Evolutionary conservation across 1,140 invertebrate species (phyloP).

Genomic region (Drosophila dunni): DNA sequence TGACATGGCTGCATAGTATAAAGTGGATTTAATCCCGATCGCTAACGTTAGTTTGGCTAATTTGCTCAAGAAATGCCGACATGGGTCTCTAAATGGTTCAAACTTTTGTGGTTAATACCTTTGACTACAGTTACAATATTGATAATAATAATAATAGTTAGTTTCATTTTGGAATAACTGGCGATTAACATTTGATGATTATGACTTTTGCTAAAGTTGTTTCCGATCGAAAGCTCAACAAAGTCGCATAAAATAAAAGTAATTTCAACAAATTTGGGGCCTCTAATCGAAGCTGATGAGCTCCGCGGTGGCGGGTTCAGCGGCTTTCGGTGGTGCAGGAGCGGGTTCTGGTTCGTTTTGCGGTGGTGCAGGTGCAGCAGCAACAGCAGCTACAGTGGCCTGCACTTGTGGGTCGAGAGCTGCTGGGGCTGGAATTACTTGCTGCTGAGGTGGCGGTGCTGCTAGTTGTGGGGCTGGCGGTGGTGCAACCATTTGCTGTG

Average conservation of each 20-base stretch:
- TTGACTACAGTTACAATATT: conserved; percentile 18
- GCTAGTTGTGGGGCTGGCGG: conserved; percentile 40
- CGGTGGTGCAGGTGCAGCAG: conserved; percentile 79
- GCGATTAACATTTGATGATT: conserved; percentile 3
- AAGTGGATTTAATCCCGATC: conserved; percentile 16
- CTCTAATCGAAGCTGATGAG: conserved; percentile 90
- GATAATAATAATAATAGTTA: conserved; percentile 12
- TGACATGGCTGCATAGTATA: neutral
- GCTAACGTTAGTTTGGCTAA: conserved; percentile 11
- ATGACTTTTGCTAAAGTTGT: neutral
- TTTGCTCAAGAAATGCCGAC: conserved; percentile 4
- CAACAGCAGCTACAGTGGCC: conserved; percentile 65
- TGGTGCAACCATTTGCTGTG: conserved; percentile 60
- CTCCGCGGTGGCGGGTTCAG: conserved; percentile 88
- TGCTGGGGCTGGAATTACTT: conserved; percentile 47
- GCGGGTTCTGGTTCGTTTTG: conserved; percentile 79
- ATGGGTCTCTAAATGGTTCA: neutral
- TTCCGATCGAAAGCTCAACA: neutral
- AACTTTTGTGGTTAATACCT: too few species aligned
- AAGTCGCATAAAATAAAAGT: neutral
- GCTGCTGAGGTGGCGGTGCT: conserved; percentile 17
- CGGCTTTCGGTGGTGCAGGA: conserved; percentile 65
- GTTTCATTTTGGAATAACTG: conserved; percentile 34
- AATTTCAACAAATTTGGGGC: conserved; percentile 1
- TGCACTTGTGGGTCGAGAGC: conserved; percentile 62